These are phyloP conservation scores for Bubo scandiacus DNA, from an alignment of 2,113 vertebrate genomes.

Conservation along the genomic window DNA sequence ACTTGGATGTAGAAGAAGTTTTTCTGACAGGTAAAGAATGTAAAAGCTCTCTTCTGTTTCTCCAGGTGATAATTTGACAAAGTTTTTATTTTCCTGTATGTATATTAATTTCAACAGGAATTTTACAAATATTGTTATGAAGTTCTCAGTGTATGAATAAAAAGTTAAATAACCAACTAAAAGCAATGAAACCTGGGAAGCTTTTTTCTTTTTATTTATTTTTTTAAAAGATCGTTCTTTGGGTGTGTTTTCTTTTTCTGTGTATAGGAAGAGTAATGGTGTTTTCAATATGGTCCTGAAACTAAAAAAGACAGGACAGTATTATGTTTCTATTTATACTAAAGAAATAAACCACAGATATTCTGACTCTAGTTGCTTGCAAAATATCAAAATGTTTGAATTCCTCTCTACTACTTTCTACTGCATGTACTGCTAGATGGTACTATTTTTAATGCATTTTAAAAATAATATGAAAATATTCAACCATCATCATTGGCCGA, in stretches of 20 bases:
- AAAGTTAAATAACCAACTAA: neutral
- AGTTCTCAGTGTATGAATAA: neutral
- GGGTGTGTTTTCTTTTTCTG: neutral
- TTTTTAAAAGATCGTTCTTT: no score
- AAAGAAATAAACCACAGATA: neutral
- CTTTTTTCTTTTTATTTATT: no score
- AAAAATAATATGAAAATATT: neutral
- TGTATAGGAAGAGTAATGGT: rapidly evolving
- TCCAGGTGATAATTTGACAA: neutral
- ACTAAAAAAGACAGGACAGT: neutral
- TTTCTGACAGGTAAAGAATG: neutral
- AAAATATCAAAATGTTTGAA: neutral
- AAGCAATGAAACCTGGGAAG: neutral
- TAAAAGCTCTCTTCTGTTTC: neutral
- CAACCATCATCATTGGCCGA: neutral
- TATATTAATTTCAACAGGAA: neutral
- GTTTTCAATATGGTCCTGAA: neutral
- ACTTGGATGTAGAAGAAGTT: neutral
- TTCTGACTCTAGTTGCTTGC: neutral
- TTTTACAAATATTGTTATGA: neutral
- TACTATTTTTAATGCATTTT: neutral
- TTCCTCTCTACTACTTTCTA: neutral
- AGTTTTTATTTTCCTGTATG: neutral
- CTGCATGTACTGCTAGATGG: neutral
- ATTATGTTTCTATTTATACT: neutral